These are phyloP conservation scores for Emydocephalus ijimae DNA, from an alignment of 2,113 vertebrate genomes.

Conservation along the genomic window DNA sequence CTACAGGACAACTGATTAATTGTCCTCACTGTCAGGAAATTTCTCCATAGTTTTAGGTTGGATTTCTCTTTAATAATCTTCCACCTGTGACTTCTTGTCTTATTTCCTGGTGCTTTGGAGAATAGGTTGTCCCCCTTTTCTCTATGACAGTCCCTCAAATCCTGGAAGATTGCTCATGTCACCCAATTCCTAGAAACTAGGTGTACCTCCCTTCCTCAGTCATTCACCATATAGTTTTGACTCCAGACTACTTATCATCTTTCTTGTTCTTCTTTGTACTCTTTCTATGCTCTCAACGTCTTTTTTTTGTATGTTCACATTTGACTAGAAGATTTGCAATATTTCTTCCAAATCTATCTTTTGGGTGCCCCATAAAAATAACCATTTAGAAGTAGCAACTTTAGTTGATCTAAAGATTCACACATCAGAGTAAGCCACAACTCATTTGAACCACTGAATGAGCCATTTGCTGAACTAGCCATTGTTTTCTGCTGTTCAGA, in stretches of 20 bases:
- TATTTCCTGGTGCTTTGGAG: neutral
- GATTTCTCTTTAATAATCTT: neutral
- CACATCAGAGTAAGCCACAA: neutral
- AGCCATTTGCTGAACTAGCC: neutral
- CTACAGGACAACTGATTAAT: neutral
- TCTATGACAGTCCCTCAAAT: too few relatives aligned
- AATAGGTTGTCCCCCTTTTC: too few relatives aligned
- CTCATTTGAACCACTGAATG: neutral
- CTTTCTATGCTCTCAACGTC: too few relatives aligned
- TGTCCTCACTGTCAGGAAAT: neutral
- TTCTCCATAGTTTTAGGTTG: neutral
- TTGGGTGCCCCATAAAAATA: neutral
- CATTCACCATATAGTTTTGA: too few relatives aligned
- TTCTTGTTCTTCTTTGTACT: too few relatives aligned
- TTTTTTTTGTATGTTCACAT: neutral
- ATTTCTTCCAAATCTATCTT: neutral
- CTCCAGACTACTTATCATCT: too few relatives aligned
- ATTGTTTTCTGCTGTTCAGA: neutral
- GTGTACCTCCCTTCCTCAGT: too few relatives aligned
- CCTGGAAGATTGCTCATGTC: too few relatives aligned
- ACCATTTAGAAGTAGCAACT: neutral
- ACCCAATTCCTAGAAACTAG: too few relatives aligned
- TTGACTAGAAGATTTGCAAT: neutral
- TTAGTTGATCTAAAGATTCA: neutral
- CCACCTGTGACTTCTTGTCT: neutral